phyloP scores from a whole-genome alignment of 2,888 invertebrate species.

The Phaonia tiefii region DNA sequence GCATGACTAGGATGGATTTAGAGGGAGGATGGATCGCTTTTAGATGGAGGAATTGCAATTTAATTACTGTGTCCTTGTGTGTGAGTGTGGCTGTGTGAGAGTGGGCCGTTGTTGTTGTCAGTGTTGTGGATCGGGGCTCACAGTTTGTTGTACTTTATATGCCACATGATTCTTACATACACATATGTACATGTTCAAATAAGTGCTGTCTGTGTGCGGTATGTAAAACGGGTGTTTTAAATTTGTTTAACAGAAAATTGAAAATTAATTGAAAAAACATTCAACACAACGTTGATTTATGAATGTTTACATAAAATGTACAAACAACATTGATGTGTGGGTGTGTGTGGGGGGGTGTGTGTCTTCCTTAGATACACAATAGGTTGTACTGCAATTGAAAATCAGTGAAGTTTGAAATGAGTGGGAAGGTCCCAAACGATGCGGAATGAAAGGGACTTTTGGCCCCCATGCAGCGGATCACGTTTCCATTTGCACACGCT shows the following conservation, averaged over 20 bases:
- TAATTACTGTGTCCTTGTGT: conserved; percentile 55
- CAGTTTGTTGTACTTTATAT: conserved; percentile 22
- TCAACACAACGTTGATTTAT: conserved; percentile 51
- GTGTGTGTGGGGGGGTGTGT: too few species aligned
- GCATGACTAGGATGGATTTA: background rate
- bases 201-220: background rate
- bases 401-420: too few species aligned
- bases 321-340: too few species aligned
- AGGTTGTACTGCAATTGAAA: too few species aligned
- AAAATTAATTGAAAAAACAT: conserved; percentile 61
- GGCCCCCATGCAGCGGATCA: too few species aligned
- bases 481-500: too few species aligned
- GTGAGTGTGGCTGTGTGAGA: conserved; percentile 41
- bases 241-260: conserved; percentile 49
- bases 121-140: background rate
- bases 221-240: conserved; percentile 38
- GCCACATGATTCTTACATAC: background rate
- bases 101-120: background rate
- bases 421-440: too few species aligned
- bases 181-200: too few species aligned
- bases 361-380: background rate
- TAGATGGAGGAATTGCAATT: conserved; percentile 57
- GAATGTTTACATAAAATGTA: conserved; percentile 33
- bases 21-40: background rate
- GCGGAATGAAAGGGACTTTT: too few species aligned